A percentile compares a stretch with the other conserved stretches of the same genome.
Conservation (phyloP, 2,797 vertebrate genomes). For the Steatocranus sp. region DNA sequence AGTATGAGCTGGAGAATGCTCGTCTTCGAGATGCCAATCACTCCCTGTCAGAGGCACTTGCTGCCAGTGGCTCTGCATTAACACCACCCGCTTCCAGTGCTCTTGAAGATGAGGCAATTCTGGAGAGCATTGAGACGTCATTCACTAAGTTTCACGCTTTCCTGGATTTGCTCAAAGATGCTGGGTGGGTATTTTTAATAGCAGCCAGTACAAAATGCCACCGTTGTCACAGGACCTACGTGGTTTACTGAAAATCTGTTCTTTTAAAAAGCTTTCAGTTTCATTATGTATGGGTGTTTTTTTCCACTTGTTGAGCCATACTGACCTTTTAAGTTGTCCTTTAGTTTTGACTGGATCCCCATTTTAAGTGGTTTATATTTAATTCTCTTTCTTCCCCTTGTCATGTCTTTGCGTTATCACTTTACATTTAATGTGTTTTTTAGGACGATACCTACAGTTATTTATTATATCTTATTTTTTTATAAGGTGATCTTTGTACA, state of each 20-base stretch:
- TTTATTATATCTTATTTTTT: background rate
- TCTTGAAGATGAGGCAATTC: constrained; percentile 88
- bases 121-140: constrained; percentile 91
- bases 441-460: background rate
- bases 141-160: constrained; percentile 96
- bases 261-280: background rate
- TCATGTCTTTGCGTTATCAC: background rate
- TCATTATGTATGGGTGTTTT: background rate
- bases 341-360: background rate
- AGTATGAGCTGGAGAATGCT: constrained; percentile 87
- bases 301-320: background rate
- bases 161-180: constrained; percentile 93
- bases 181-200: constrained; percentile 78
- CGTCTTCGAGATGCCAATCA: constrained; percentile 81
- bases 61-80: constrained; percentile 53
- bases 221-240: background rate
- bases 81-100: constrained; percentile 63
- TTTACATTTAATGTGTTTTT: background rate
- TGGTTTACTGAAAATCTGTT: background rate
- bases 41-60: constrained; percentile 83
- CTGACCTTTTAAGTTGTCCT: background rate
- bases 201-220: background rate
- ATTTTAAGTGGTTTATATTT: background rate
- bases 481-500: background rate
- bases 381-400: background rate